Percentiles rank a stretch among this genome's conserved stretches.
These are phyloP conservation scores for Myotis brandtii DNA, from an alignment of 2,113 vertebrate genomes.

Conservation along the genomic window DNA sequence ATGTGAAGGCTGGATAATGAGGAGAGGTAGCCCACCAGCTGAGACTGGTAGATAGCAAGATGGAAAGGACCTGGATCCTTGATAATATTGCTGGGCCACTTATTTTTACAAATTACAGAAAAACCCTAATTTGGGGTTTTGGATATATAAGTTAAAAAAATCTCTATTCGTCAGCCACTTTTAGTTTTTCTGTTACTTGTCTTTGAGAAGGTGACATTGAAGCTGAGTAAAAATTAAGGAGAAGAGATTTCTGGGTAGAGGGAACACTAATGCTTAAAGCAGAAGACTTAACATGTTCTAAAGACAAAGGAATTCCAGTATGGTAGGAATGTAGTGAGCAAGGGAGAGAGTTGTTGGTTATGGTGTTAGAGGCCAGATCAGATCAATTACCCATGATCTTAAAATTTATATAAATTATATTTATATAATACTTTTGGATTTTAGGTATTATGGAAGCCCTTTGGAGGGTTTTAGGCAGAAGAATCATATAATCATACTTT, in stretches of 20 bases:
- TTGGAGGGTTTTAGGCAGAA: background rate
- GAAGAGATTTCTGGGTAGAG: background rate
- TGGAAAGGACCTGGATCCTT: background rate
- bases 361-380: background rate
- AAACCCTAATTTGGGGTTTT: background rate
- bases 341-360: background rate
- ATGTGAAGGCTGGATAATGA: background rate
- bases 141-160: background rate
- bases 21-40: background rate
- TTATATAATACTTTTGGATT: slow-evolving; percentile 17
- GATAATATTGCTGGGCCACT: background rate
- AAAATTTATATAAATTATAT: slow-evolving; percentile 13
- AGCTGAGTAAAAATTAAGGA: background rate
- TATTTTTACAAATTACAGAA: slow-evolving; percentile 26
- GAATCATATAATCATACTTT: background rate
- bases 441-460: background rate
- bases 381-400: background rate
- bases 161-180: background rate
- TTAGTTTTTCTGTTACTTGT: background rate
- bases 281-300: background rate
- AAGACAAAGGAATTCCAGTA: background rate
- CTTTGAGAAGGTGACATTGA: slow-evolving; percentile 28
- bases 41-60: background rate
- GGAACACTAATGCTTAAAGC: background rate
- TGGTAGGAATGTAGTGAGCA: background rate